A percentile compares a stretch with the other conserved stretches of the same genome.
phyloP scores from a whole-genome alignment of 2,113 vertebrate species.

The Vicugna pacos region DNA sequence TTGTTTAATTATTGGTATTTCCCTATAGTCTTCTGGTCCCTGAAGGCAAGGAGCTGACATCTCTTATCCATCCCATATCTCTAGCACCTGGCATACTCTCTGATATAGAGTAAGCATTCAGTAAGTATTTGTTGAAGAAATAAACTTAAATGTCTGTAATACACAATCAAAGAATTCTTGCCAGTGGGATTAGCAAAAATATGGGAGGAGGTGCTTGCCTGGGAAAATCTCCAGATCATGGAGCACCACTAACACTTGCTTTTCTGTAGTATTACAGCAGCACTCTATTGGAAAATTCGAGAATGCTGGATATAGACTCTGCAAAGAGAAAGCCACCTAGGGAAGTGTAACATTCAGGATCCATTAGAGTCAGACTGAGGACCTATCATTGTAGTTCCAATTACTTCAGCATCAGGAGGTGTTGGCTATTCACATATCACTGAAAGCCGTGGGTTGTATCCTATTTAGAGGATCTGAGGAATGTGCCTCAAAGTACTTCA shows the following conservation, averaged over 20 bases:
- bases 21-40: background rate
- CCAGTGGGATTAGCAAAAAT: conserved; percentile 28
- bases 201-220: background rate
- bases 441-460: background rate
- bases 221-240: background rate
- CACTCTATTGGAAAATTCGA: conserved; percentile 33
- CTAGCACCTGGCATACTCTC: background rate
- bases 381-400: conserved; percentile 49
- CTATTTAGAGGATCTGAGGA: conserved; percentile 34
- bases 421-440: background rate
- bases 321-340: conserved; percentile 51
- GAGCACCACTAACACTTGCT: background rate
- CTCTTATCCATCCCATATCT: background rate
- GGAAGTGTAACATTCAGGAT: conserved; percentile 59
- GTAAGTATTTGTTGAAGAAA: conserved; percentile 2
- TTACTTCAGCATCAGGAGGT: conserved; percentile 42
- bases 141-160: conserved; percentile 9
- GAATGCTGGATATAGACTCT: conserved; percentile 36
- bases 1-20: background rate
- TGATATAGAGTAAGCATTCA: background rate
- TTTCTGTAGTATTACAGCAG: background rate
- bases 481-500: background rate
- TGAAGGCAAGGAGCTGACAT: background rate
- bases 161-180: conserved; percentile 11
- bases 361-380: conserved; percentile 60